phyloP scores from a whole-genome alignment of 2,113 vertebrate species.

The Desmodus rotundus region DNA sequence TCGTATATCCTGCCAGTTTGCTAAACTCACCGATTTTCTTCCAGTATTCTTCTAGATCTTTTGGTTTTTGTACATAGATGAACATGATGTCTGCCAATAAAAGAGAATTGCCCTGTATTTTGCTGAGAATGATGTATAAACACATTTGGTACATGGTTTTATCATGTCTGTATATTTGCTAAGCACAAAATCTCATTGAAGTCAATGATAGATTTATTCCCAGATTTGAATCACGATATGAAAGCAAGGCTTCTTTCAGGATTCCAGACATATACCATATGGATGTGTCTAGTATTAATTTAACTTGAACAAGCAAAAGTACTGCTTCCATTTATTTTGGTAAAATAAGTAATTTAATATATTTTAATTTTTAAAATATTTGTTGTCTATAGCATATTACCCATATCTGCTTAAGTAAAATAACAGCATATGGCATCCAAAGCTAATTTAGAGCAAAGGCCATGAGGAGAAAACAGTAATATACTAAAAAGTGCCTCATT shows the following conservation, averaged over 20 bases:
- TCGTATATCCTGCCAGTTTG: neutral
- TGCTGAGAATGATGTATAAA: neutral
- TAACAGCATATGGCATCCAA: neutral
- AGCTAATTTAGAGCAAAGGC: neutral
- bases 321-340: neutral
- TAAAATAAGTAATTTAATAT: neutral
- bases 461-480: neutral
- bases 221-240: neutral
- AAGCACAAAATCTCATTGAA: neutral
- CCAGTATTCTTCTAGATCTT: neutral
- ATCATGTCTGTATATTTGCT: neutral
- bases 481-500: neutral
- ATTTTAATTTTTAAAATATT: neutral
- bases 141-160: neutral
- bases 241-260: neutral
- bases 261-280: neutral
- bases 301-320: neutral
- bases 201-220: neutral
- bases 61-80: neutral
- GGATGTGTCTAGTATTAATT: neutral
- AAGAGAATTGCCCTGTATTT: neutral
- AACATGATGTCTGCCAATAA: neutral
- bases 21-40: neutral
- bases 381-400: neutral
- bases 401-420: neutral